Conservation (phyloP, 2,113 vertebrate genomes). For the Tragelaphus strepsiceros region DNA sequence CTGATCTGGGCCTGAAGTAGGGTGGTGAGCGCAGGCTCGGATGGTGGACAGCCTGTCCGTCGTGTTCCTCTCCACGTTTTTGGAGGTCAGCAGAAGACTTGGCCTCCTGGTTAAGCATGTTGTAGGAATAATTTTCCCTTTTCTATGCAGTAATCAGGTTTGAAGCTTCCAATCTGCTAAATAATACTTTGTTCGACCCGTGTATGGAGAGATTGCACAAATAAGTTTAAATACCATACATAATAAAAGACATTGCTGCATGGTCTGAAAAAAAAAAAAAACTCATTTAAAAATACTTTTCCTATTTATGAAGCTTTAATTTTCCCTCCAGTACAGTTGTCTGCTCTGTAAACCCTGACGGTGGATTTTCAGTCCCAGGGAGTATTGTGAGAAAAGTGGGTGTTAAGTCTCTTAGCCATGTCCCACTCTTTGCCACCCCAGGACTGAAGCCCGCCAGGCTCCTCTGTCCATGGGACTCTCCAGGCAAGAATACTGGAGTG, state of each 20-base stretch:
- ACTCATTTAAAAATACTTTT: neutral
- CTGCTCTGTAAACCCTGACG: neutral
- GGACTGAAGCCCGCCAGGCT: fast-evolving
- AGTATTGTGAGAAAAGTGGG: neutral
- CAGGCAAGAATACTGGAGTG: neutral
- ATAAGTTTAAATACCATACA: neutral
- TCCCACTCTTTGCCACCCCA: neutral
- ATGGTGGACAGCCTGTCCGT: conserved; percentile 94
- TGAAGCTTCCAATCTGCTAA: neutral
- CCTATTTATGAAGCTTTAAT: neutral
- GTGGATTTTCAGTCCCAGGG: neutral
- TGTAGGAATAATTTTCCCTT: neutral
- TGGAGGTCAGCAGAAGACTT: conserved; percentile 89
- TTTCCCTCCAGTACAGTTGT: neutral
- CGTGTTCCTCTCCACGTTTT: conserved; percentile 92
- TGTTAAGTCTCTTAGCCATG: neutral
- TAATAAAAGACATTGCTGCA: conserved; percentile 64
- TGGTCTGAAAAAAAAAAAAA: neutral
- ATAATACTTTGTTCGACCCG: neutral
- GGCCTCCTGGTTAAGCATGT: conserved; percentile 90
- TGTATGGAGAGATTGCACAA: conserved; percentile 7
- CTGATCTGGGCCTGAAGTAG: conserved; percentile 85
- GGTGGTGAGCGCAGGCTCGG: conserved; percentile 92
- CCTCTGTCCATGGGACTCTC: neutral
- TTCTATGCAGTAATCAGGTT: neutral